Percentiles rank a stretch among this genome's conserved stretches.
These are phyloP conservation scores for Cydia strobilella DNA, from an alignment of 1,140 invertebrate genomes.

Conservation along the genomic window DNA sequence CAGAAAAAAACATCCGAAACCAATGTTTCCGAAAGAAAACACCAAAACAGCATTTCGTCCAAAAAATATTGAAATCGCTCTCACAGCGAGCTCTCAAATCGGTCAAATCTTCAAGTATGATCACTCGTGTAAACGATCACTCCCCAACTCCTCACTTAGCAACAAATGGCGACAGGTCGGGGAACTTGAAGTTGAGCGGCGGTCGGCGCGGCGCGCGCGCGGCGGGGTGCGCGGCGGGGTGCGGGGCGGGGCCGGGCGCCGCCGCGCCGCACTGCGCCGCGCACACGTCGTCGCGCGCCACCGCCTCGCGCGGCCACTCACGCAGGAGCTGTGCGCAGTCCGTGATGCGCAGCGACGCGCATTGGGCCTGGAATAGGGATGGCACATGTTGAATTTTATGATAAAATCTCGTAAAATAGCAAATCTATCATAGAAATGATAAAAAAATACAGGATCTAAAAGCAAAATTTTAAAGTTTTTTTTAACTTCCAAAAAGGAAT, in stretches of 20 bases:
- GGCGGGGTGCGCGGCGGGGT: conserved; percentile 27
- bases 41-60: too few species aligned
- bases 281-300: conserved; percentile 92
- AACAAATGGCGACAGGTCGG: conserved; percentile 66
- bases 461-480: too few species aligned
- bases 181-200: conserved; percentile 75
- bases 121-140: neutral
- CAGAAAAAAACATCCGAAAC: too few species aligned
- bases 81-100: too few species aligned
- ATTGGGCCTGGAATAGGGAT: conserved; percentile 94
- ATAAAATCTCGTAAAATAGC: too few species aligned
- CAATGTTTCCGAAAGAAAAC: too few species aligned
- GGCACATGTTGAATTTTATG: too few species aligned
- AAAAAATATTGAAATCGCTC: too few species aligned
- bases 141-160: conserved; percentile 55
- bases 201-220: conserved; percentile 62
- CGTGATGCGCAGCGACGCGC: conserved; percentile 92
- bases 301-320: conserved; percentile 90
- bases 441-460: too few species aligned
- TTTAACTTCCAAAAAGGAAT: too few species aligned
- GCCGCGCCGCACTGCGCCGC: conserved; percentile 90
- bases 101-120: too few species aligned
- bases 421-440: too few species aligned
- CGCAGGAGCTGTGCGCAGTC: conserved; percentile 91
- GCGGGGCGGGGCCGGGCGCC: neutral